phyloP scores from a whole-genome alignment of 1,140 invertebrate species.

The Hestina assimilis region DNA sequence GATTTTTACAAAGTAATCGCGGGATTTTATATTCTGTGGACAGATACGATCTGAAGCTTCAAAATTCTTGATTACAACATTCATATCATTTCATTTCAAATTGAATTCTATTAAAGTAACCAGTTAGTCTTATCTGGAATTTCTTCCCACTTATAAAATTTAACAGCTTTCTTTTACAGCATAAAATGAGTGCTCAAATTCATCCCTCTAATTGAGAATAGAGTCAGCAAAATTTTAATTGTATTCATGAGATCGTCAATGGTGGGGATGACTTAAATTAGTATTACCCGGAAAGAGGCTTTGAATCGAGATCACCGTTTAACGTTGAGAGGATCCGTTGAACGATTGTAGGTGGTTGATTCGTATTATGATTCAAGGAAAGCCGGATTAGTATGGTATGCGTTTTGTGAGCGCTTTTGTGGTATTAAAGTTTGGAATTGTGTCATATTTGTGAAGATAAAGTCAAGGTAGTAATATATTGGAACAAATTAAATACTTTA shows the following conservation, averaged over 20 bases:
- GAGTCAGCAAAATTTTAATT: conserved; percentile 24
- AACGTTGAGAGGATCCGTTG: background rate
- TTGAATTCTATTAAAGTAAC: too few relatives aligned
- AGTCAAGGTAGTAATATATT: too few relatives aligned
- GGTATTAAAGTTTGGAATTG: too few relatives aligned
- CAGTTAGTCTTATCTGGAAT: too few relatives aligned
- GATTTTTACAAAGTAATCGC: too few relatives aligned
- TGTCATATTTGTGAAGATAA: too few relatives aligned
- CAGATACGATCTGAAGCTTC: too few relatives aligned
- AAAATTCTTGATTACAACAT: too few relatives aligned
- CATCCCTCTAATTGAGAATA: background rate
- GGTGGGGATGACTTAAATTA: conserved; percentile 20
- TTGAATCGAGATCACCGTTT: background rate
- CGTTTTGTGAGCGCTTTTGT: background rate
- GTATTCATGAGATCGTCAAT: conserved; percentile 6
- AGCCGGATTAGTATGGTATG: background rate
- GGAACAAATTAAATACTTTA: too few relatives aligned
- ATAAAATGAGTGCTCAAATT: background rate
- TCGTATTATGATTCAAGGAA: background rate
- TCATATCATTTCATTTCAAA: too few relatives aligned
- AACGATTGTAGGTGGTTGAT: background rate
- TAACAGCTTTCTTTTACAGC: background rate
- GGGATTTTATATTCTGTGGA: too few relatives aligned
- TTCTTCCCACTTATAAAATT: too few relatives aligned
- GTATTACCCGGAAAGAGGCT: conserved; percentile 16